phyloP scores from a whole-genome alignment of 2,888 invertebrate species.

The Glaucopsyche alexis region DNA sequence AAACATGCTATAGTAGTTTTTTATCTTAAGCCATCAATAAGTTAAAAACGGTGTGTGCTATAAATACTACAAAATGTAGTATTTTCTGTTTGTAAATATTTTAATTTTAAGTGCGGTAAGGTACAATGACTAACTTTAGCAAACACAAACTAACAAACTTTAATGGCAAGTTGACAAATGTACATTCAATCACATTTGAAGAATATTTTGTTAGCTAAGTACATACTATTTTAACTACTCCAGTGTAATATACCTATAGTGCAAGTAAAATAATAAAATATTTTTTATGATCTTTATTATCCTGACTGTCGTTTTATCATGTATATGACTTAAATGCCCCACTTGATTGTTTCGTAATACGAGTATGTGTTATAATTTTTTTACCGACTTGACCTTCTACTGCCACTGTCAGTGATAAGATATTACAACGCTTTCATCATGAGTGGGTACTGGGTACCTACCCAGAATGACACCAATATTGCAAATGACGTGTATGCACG shows the following conservation, averaged over 20 bases:
- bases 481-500: too few relatives aligned
- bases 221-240: neutral
- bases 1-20: too few relatives aligned
- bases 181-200: neutral
- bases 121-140: neutral
- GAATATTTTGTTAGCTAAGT: neutral
- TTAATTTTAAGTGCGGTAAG: constrained; percentile 1
- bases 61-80: neutral
- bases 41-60: neutral
- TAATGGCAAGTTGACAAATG: neutral
- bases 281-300: too few relatives aligned
- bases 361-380: neutral
- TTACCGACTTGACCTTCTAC: constrained; percentile 2
- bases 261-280: too few relatives aligned
- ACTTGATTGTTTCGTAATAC: neutral
- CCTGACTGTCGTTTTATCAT: neutral
- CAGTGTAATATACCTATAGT: neutral
- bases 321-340: neutral
- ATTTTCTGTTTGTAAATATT: constrained; percentile 12
- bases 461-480: neutral
- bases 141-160: neutral
- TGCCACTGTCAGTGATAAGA: neutral
- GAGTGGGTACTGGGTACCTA: neutral
- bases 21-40: too few relatives aligned
- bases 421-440: neutral